Conservation (phyloP, 2,797 vertebrate species). For the Rallus crepitans region DNA sequence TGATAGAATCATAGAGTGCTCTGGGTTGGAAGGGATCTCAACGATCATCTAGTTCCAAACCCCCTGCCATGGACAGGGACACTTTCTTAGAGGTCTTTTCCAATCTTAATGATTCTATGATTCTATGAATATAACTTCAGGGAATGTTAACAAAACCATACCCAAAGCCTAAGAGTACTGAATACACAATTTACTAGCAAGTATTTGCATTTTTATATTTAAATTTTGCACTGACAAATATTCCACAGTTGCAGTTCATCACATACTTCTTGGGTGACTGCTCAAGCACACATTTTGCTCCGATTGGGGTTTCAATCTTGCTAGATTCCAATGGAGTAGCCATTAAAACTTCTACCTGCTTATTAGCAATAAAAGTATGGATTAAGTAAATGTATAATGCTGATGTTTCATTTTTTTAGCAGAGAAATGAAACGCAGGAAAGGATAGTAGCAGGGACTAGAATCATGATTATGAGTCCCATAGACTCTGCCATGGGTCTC, state of each 20-base stretch:
- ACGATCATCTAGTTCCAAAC: too few relatives aligned
- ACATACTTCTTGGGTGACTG: neutral
- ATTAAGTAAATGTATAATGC: neutral
- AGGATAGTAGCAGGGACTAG: neutral
- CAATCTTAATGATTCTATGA: too few relatives aligned
- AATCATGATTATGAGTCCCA: neutral
- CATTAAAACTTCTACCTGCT: neutral
- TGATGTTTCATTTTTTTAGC: neutral
- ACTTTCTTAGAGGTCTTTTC: too few relatives aligned
- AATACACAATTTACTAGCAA: neutral
- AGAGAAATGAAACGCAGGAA: neutral
- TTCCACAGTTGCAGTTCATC: neutral
- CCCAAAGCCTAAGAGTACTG: neutral
- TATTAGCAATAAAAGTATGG: neutral
- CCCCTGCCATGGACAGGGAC: too few relatives aligned
- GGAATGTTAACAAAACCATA: neutral
- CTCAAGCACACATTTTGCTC: neutral
- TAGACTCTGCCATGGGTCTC: neutral
- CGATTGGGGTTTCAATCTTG: neutral
- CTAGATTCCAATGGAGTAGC: neutral
- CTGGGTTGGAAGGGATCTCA: too few relatives aligned
- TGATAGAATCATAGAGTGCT: too few relatives aligned
- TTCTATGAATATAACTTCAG: neutral
- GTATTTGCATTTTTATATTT: neutral
- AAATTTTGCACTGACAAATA: neutral